Evolutionary conservation across 2,797 vertebrate genomes (phyloP).

Genomic region (Notamacropus eugenii): DNA sequence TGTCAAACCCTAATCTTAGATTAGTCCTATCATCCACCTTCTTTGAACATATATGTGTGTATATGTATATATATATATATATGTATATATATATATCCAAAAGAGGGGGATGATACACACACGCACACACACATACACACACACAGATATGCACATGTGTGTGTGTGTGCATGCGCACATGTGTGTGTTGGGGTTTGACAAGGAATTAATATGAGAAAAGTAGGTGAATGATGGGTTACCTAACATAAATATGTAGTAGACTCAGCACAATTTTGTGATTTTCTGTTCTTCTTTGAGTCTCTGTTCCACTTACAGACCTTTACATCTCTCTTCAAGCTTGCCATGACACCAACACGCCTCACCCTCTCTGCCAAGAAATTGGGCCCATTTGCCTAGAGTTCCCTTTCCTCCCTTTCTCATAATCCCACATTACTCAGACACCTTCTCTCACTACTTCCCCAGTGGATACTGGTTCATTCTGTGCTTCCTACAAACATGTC

Average conservation of each 20-base stretch:
- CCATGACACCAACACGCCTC: neutral
- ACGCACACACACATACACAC: no score
- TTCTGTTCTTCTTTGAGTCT: neutral
- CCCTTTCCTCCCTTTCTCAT: neutral
- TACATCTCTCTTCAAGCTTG: neutral
- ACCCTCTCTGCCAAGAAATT: neutral
- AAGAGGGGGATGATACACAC: no score
- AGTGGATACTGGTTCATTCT: neutral
- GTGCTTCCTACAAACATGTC: neutral
- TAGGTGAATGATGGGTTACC: neutral
- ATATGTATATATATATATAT: fast-evolving
- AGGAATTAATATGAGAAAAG: neutral
- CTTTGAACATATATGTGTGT: neutral
- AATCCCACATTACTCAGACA: neutral
- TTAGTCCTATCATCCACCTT: neutral
- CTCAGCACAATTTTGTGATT: neutral
- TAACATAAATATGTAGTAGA: neutral
- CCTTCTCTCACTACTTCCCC: neutral
- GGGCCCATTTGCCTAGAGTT: neutral
- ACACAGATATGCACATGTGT: no score
- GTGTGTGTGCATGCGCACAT: neutral
- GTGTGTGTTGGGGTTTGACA: neutral
- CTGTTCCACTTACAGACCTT: neutral
- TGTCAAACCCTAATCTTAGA: neutral
- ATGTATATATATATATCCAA: no score